phyloP scores from a whole-genome alignment of 2,888 invertebrate species.

The Sminthurides aquaticus region DNA sequence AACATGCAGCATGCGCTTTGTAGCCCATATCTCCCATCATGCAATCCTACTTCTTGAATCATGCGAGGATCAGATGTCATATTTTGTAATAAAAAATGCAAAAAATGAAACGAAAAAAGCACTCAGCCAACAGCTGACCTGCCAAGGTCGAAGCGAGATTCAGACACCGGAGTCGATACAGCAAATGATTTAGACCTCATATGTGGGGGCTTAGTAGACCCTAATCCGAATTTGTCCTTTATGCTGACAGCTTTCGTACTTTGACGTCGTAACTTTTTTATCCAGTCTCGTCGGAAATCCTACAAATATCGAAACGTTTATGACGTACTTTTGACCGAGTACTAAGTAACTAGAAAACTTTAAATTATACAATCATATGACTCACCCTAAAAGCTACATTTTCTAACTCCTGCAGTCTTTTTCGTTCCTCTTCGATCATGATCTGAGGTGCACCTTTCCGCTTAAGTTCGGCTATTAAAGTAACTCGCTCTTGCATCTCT shows the following conservation, averaged over 20 bases:
- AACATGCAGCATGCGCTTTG: too few relatives aligned
- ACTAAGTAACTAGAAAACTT: too few relatives aligned
- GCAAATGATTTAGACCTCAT: conserved; percentile 69
- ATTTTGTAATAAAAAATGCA: too few relatives aligned
- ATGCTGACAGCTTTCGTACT: conserved; percentile 70
- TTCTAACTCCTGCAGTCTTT: conserved; percentile 84
- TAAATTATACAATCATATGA: background rate
- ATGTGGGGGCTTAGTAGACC: conserved; percentile 54
- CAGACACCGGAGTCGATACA: conserved; percentile 60
- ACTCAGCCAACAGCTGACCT: conserved; percentile 23
- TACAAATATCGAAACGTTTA: conserved; percentile 12
- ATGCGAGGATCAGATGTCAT: too few relatives aligned
- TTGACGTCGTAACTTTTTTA: conserved; percentile 77
- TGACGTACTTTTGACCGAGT: background rate
- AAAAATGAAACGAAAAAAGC: conserved; percentile 12
- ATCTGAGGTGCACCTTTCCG: conserved; percentile 79
- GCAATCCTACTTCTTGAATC: too few relatives aligned
- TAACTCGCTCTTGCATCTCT: conserved; percentile 95
- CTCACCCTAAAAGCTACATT: conserved; percentile 77
- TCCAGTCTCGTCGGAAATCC: conserved; percentile 69
- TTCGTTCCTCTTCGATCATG: conserved; percentile 86
- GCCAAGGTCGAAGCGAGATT: conserved; percentile 44
- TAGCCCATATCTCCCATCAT: too few relatives aligned
- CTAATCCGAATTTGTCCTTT: conserved; percentile 67
- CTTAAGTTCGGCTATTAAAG: conserved; percentile 85